Conservation (phyloP, 2,797 vertebrate genomes). For the Spinus pinus region DNA sequence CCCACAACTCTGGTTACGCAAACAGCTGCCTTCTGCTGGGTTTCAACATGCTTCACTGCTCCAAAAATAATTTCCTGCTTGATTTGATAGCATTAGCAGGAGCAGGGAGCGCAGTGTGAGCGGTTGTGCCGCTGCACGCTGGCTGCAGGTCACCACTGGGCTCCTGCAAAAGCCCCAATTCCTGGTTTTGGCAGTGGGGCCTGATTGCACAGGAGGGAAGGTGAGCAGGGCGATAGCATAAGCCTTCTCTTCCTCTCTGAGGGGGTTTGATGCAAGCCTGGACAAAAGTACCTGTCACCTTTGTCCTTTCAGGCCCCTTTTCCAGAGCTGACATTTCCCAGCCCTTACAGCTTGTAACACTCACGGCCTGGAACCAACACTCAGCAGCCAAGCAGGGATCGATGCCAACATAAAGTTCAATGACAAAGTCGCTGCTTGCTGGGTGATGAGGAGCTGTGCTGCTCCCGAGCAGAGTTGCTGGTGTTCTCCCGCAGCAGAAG, state of each 20-base stretch:
- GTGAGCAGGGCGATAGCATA: background rate
- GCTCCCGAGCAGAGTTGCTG: background rate
- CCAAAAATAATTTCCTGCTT: conserved; percentile 70
- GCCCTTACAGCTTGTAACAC: background rate
- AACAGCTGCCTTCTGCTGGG: conserved; percentile 62
- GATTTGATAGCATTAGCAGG: conserved; percentile 52
- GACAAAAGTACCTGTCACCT: background rate
- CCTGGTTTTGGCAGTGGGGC: background rate
- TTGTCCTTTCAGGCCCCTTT: background rate
- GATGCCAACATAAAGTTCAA: background rate
- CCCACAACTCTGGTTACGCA: conserved; percentile 49
- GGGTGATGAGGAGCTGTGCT: background rate
- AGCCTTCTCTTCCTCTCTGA: background rate
- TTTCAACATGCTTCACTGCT: conserved; percentile 54
- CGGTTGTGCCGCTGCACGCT: accelerated
- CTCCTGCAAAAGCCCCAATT: background rate
- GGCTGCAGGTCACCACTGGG: background rate
- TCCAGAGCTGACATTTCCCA: background rate
- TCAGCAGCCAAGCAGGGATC: conserved; percentile 1
- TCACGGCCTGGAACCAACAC: background rate
- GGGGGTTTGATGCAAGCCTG: background rate
- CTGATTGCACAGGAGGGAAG: background rate
- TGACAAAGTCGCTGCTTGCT: background rate
- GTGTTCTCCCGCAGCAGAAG: background rate
- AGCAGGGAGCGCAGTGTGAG: background rate